Conservation (phyloP, 2,888 invertebrate species). For the Yponomeuta evonymella region DNA sequence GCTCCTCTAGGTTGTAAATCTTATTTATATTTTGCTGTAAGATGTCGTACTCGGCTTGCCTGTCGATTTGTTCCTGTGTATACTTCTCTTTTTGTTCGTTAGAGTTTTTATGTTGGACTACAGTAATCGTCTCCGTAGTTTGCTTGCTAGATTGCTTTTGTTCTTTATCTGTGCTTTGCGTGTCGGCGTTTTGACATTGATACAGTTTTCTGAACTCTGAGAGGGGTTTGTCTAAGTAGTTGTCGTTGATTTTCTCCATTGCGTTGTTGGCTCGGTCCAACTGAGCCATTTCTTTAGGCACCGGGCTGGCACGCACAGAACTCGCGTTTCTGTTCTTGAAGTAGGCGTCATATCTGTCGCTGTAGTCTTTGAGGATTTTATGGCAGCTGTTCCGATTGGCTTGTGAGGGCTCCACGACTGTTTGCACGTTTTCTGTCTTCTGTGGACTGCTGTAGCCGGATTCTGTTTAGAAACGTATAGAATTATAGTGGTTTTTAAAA, state of each 20-base stretch:
- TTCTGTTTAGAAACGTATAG: not conserved
- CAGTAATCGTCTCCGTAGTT: not conserved
- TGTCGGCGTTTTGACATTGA: constrained; percentile 21
- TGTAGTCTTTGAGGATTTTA: constrained; percentile 46
- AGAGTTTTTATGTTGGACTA: constrained; percentile 9
- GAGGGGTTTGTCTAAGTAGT: constrained; percentile 55
- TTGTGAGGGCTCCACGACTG: not conserved
- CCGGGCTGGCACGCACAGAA: constrained; percentile 32
- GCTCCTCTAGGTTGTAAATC: constrained; percentile 35
- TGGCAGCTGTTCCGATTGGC: constrained; percentile 33
- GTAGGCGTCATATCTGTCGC: constrained; percentile 32
- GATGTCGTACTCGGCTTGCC: constrained; percentile 37
- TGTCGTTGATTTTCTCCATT: constrained; percentile 22
- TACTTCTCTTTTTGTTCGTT: constrained; percentile 19
- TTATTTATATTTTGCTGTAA: constrained; percentile 41
- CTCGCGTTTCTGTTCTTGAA: constrained; percentile 36
- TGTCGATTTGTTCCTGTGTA: constrained; percentile 27
- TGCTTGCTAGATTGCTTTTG: not conserved
- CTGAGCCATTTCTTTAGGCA: constrained; percentile 30
- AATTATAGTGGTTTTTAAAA: not conserved
- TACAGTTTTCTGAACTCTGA: constrained; percentile 58
- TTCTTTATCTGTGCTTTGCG: constrained; percentile 12
- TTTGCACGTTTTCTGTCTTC: not conserved
- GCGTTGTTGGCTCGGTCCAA: constrained; percentile 20
- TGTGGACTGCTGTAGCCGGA: not conserved